phyloP scores from a whole-genome alignment of 2,888 invertebrate species.

The Eupithecia pulchellata region DNA sequence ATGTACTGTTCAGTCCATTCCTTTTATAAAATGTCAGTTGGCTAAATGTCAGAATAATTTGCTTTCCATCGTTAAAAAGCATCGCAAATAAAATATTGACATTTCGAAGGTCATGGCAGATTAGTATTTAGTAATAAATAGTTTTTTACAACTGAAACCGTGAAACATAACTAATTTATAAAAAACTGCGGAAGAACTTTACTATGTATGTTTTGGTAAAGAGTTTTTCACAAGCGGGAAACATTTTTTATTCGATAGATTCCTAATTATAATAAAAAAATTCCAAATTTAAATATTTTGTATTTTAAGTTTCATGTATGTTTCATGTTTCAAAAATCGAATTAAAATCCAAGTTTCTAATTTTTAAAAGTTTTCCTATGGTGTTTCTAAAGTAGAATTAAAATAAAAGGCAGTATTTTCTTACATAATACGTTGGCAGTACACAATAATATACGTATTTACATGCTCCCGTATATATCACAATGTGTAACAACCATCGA shows the following conservation, averaged over 20 bases:
- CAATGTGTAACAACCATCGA: conserved; percentile 43
- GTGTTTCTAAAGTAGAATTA: neutral
- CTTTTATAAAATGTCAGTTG: conserved; percentile 2
- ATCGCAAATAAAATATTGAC: conserved; percentile 20
- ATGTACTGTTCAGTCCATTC: neutral
- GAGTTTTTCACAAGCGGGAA: neutral
- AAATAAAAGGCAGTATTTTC: neutral
- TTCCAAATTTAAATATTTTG: too few relatives aligned
- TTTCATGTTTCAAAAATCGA: too few relatives aligned
- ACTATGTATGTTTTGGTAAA: neutral
- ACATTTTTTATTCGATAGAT: neutral
- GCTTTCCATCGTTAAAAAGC: conserved; percentile 29
- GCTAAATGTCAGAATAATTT: conserved; percentile 33
- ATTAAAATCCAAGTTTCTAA: neutral
- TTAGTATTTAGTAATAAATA: too few relatives aligned
- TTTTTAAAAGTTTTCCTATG: neutral
- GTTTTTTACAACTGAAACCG: neutral
- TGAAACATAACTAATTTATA: conserved; percentile 34
- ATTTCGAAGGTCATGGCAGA: conserved; percentile 11
- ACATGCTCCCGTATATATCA: conserved; percentile 31
- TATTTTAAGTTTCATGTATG: too few relatives aligned
- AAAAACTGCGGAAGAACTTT: neutral
- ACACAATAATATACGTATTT: neutral
- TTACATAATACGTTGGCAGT: neutral
- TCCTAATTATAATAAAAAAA: too few relatives aligned